A percentile compares a stretch with the other conserved stretches of the same genome.
Evolutionary conservation across 2,113 vertebrate species (phyloP).

Genomic region (Salvator merianae): DNA sequence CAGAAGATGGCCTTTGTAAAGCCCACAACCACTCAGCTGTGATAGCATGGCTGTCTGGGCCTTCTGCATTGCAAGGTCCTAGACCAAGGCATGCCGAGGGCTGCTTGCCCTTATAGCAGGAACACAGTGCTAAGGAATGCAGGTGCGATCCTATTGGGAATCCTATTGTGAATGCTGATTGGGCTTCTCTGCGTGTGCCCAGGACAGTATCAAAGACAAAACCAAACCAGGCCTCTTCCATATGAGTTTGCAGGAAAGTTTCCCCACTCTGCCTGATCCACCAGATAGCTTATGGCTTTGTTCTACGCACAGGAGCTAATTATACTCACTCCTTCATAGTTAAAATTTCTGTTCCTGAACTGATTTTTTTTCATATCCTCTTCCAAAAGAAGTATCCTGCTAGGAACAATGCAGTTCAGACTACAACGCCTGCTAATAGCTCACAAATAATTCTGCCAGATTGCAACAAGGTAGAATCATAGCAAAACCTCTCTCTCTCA

Average conservation of each 20-base stretch:
- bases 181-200: not conserved
- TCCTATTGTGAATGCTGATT: not conserved
- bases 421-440: not conserved
- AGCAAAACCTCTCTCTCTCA: not conserved
- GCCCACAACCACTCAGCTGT: not conserved
- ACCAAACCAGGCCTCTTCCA: not conserved
- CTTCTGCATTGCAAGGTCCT: not conserved
- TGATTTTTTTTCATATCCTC: not conserved
- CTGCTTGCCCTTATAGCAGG: not conserved
- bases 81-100: not conserved
- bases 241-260: not conserved
- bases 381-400: not conserved
- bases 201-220: not conserved
- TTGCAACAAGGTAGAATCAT: not conserved
- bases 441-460: not conserved
- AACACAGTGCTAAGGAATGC: not conserved
- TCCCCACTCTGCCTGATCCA: not conserved
- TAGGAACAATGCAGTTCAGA: not conserved
- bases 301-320: not conserved
- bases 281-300: not conserved
- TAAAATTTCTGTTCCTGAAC: not conserved
- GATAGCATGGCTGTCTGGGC: not conserved
- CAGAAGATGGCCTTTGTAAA: not conserved
- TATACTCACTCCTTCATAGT: not conserved
- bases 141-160: not conserved